These are phyloP conservation scores for Coecobrya sp. DNA, from an alignment of 2,888 invertebrate species.

Conservation along the genomic window DNA sequence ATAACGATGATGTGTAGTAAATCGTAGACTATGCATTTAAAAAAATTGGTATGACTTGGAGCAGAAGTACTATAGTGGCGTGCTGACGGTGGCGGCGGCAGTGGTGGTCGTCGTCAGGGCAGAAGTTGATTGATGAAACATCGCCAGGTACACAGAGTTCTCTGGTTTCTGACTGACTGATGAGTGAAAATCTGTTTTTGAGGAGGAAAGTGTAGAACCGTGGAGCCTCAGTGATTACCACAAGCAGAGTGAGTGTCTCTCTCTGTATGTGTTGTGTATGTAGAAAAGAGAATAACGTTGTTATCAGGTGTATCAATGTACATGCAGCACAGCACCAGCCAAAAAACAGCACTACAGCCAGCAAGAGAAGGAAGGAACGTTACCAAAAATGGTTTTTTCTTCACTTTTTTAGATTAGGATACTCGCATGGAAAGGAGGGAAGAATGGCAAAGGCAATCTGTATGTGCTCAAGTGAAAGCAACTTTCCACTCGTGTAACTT, in stretches of 20 bases:
- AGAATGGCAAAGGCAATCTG: slow-evolving; percentile 61
- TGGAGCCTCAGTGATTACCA: slow-evolving; percentile 72
- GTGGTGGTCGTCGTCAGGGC: slow-evolving; percentile 33
- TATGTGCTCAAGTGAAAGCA: slow-evolving; percentile 58
- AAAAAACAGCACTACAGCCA: not conserved
- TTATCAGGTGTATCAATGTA: slow-evolving; percentile 71
- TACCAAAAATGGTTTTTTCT: not conserved
- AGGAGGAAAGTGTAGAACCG: slow-evolving; percentile 60
- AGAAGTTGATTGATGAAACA: slow-evolving; percentile 73
- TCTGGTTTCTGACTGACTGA: slow-evolving; percentile 78
- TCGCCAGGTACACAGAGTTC: slow-evolving; percentile 75
- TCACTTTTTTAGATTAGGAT: slow-evolving; percentile 57
- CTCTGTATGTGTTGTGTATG: not conserved
- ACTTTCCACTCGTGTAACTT: slow-evolving; percentile 47
- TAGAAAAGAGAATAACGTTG: slow-evolving; percentile 8
- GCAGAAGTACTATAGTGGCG: not conserved
- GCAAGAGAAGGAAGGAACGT: not conserved
- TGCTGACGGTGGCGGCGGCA: not conserved
- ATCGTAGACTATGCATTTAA: not conserved
- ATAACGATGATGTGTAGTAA: not conserved
- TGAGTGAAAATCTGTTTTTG: slow-evolving; percentile 75
- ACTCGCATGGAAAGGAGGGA: slow-evolving; percentile 64
- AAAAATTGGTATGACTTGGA: slow-evolving; percentile 23
- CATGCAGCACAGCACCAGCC: slow-evolving; percentile 11
- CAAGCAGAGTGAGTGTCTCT: slow-evolving; percentile 31